These are phyloP conservation scores for Netelia melanura DNA, from an alignment of 2,888 invertebrate genomes.

Conservation along the genomic window DNA sequence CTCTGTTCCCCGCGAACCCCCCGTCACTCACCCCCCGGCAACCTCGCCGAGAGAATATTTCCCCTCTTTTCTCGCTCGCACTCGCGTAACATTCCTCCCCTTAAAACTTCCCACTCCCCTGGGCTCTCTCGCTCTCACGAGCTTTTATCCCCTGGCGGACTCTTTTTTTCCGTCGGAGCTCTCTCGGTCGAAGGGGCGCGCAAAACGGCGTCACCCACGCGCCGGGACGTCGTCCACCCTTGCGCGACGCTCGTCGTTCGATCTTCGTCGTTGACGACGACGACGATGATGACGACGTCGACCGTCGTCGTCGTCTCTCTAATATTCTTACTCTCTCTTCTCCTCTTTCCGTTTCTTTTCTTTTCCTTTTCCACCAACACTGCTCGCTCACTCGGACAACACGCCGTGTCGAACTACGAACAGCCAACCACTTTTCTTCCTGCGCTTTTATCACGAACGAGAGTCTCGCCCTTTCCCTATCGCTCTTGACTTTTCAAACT, in stretches of 20 bases:
- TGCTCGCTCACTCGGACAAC: constrained; percentile 42
- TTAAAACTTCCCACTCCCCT: constrained; percentile 22
- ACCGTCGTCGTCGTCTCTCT: constrained; percentile 60
- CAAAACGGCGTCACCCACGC: constrained; percentile 70
- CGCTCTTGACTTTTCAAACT: background rate
- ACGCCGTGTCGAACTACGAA: constrained; percentile 45
- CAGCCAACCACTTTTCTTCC: constrained; percentile 44
- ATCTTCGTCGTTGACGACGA: constrained; percentile 23
- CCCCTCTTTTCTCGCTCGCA: constrained; percentile 72
- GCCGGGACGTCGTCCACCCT: constrained; percentile 68
- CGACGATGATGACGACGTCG: constrained; percentile 40
- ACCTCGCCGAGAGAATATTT: constrained; percentile 74
- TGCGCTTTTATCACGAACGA: constrained; percentile 11
- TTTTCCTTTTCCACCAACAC: constrained; percentile 6
- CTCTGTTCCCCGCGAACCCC: constrained; percentile 79
- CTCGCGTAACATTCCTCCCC: constrained; percentile 42
- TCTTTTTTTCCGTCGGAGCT: constrained; percentile 70
- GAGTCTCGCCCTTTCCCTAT: background rate
- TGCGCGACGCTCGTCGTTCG: constrained; percentile 55
- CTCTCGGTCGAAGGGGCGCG: constrained; percentile 67
- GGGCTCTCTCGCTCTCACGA: constrained; percentile 32
- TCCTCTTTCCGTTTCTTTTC: background rate
- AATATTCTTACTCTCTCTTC: constrained; percentile 51
- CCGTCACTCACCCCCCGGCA: constrained; percentile 82
- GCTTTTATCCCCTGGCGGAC: constrained; percentile 36